phyloP scores from a whole-genome alignment of 1,140 invertebrate genomes.

The Leptinotarsa defecta region DNA sequence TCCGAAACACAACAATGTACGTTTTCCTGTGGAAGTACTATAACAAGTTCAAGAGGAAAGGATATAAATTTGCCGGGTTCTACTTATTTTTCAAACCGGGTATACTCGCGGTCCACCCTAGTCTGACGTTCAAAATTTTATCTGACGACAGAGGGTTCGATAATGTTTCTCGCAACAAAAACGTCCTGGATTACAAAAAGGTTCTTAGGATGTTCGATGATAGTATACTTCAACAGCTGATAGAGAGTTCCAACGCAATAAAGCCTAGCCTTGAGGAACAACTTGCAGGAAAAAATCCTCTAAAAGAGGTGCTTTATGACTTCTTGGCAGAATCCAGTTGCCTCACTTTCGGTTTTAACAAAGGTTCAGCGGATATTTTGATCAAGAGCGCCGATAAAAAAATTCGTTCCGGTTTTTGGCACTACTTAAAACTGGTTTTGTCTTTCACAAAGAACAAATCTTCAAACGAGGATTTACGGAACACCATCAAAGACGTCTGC shows the following conservation, averaged over 20 bases:
- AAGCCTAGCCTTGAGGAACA: constrained; percentile 4
- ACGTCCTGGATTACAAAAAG: constrained; percentile 6
- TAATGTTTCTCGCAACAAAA: constrained; percentile 27
- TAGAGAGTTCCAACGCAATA: constrained; percentile 26
- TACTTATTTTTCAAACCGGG: constrained; percentile 39
- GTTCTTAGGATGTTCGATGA: constrained; percentile 30
- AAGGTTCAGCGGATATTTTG: constrained; percentile 11
- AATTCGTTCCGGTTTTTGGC: constrained; percentile 21
- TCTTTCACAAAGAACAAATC: constrained; percentile 19
- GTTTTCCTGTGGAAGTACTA: constrained; percentile 41
- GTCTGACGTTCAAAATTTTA: constrained; percentile 28
- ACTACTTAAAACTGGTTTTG: constrained; percentile 25
- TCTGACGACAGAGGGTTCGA: constrained; percentile 37
- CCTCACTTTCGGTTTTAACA: constrained; percentile 30
- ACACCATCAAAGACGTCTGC: constrained; percentile 22
- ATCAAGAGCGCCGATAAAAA: constrained; percentile 25
- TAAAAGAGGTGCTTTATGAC: constrained; percentile 5
- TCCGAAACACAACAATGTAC: constrained; percentile 37
- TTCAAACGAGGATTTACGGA: constrained; percentile 12
- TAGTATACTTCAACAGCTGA: constrained; percentile 38
- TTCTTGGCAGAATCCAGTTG: constrained; percentile 27
- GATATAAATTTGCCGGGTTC: constrained; percentile 37
- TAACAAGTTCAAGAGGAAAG: constrained; percentile 40
- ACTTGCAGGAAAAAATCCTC: constrained; percentile 13
- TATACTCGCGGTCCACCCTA: constrained; percentile 30